Percentiles rank a stretch among this genome's conserved stretches.
These are phyloP conservation scores for Adelognathus sp. DNA, from an alignment of 2,888 invertebrate genomes.

Conservation along the genomic window DNA sequence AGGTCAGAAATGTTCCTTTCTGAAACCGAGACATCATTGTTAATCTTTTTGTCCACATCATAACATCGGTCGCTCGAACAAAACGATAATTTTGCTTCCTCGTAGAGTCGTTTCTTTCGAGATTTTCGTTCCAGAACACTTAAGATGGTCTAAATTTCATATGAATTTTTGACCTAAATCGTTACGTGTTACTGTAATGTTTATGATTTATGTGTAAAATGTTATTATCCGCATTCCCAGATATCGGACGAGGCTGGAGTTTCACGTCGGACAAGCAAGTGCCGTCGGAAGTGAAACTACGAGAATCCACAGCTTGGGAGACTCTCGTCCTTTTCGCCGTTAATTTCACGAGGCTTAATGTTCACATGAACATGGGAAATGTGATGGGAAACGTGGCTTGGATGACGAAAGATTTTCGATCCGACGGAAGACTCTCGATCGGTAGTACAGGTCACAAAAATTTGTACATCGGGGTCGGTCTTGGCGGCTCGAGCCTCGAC, in stretches of 20 bases:
- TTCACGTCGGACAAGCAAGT: conserved; percentile 84
- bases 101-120: neutral
- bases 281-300: conserved; percentile 84
- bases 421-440: conserved; percentile 95
- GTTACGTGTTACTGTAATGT: no score
- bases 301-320: conserved; percentile 92
- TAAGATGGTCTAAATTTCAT: no score
- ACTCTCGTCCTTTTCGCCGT: conserved; percentile 97
- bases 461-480: conserved; percentile 93
- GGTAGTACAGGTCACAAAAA: conserved; percentile 97
- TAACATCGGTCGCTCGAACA: no score
- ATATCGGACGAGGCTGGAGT: conserved; percentile 84
- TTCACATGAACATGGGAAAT: conserved; percentile 99
- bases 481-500: conserved; percentile 95
- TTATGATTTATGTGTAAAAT: neutral
- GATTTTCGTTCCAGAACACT: no score
- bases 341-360: conserved; percentile 97
- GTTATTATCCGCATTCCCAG: conserved; percentile 67
- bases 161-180: no score
- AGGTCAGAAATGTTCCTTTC: no score
- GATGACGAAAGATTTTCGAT: conserved; percentile 95
- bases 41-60: no score
- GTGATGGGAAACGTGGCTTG: conserved; percentile 99
- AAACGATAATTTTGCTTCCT: neutral
- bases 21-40: no score